phyloP scores from a whole-genome alignment of 35 echinoderm and acorn worm species.

The Amphiura filiformis region DNA sequence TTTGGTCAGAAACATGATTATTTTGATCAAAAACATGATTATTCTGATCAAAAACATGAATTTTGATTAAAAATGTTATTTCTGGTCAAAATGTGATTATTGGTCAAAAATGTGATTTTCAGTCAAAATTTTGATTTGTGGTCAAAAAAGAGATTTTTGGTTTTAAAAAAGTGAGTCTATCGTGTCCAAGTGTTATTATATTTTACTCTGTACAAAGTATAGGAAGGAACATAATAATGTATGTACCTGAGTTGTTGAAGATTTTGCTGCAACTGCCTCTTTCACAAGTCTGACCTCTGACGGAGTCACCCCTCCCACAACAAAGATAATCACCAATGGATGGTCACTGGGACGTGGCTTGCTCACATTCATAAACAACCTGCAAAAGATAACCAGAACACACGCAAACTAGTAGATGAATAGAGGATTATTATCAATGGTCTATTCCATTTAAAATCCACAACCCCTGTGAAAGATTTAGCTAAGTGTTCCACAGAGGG shows the following conservation, averaged over 20 bases:
- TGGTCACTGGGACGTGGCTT: constrained; percentile 90
- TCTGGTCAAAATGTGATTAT: too few relatives aligned
- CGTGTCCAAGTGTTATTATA: too few relatives aligned
- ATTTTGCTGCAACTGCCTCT: constrained; percentile 58
- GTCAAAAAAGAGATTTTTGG: too few relatives aligned
- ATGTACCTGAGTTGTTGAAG: constrained; percentile 68
- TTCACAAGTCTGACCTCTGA: constrained; percentile 81
- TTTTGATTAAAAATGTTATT: background rate
- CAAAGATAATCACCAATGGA: constrained; percentile 66
- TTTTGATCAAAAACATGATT: too few relatives aligned
- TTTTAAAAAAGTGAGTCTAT: too few relatives aligned
- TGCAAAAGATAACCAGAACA: constrained; percentile 10
- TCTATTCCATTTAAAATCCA: too few relatives aligned
- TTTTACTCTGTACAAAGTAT: too few relatives aligned
- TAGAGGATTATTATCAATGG: background rate
- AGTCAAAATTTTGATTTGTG: background rate
- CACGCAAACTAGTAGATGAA: background rate
- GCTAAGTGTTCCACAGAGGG: too few relatives aligned
- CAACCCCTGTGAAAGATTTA: too few relatives aligned
- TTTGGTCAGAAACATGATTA: too few relatives aligned
- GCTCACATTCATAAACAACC: constrained; percentile 90
- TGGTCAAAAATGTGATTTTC: too few relatives aligned
- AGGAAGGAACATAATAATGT: background rate
- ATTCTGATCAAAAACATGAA: too few relatives aligned
- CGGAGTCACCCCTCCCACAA: constrained; percentile 83